Conservation (phyloP, 2,113 vertebrate genomes). For the Cochlearius cochlearius region DNA sequence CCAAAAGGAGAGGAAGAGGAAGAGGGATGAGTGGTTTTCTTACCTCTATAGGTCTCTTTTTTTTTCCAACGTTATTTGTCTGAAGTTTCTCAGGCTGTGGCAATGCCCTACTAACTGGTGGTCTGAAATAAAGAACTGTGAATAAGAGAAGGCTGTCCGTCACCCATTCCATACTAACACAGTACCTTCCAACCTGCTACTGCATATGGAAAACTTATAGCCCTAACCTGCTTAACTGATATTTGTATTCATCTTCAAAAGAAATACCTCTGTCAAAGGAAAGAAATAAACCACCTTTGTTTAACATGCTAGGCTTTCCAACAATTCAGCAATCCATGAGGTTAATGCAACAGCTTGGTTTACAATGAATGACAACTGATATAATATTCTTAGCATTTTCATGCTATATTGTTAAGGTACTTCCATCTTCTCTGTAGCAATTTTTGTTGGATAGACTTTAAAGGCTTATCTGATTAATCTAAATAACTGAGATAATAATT, state of each 20-base stretch:
- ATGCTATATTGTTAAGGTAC: background rate
- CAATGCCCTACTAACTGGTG: slow-evolving; percentile 94
- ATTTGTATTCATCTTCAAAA: background rate
- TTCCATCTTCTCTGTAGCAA: background rate
- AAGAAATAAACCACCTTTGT: background rate
- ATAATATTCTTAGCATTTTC: background rate
- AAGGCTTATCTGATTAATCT: background rate
- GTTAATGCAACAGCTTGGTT: background rate
- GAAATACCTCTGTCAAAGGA: background rate
- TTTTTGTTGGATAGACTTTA: background rate
- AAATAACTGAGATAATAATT: background rate
- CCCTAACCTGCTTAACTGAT: background rate
- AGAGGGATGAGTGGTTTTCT: background rate
- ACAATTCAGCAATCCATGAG: background rate
- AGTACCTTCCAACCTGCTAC: slow-evolving; percentile 37
- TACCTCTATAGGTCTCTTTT: slow-evolving; percentile 97
- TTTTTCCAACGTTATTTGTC: slow-evolving; percentile 97
- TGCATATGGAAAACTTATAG: background rate
- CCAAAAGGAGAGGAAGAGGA: background rate
- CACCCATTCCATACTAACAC: slow-evolving; percentile 63
- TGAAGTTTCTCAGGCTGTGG: slow-evolving; percentile 98
- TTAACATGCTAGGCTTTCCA: background rate
- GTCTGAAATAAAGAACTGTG: slow-evolving; percentile 86
- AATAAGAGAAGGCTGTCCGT: slow-evolving; percentile 70
- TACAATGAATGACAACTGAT: background rate